phyloP scores from a whole-genome alignment of 2,113 vertebrate genomes.

The Hylia prasina region DNA sequence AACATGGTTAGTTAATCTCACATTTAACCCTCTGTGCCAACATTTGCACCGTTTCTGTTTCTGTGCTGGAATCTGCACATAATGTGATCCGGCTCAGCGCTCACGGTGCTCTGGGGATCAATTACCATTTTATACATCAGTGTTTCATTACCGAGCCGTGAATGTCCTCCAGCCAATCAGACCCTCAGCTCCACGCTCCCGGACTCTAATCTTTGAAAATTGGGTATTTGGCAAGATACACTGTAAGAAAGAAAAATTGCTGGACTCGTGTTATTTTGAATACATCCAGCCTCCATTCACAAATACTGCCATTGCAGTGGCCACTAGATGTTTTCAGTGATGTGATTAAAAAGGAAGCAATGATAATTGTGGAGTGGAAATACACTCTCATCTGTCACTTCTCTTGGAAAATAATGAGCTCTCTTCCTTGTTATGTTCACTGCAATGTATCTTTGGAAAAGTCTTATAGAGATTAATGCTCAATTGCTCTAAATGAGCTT shows the following conservation, averaged over 20 bases:
- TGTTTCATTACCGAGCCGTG: slow-evolving; percentile 48
- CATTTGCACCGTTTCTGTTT: slow-evolving; percentile 18
- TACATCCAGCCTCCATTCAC: slow-evolving; percentile 6
- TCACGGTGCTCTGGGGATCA: neutral
- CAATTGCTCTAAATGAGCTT: slow-evolving; percentile 47
- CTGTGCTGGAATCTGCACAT: neutral
- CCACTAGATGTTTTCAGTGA: neutral
- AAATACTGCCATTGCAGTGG: neutral
- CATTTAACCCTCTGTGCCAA: slow-evolving; percentile 20
- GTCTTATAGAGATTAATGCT: slow-evolving; percentile 37
- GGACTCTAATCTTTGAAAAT: slow-evolving; percentile 58
- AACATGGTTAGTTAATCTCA: neutral
- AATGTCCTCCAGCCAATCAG: slow-evolving; percentile 54
- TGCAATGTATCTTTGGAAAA: slow-evolving; percentile 11
- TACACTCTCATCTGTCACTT: slow-evolving; percentile 2
- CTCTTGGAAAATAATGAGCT: slow-evolving; percentile 38
- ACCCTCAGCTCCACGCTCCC: slow-evolving; percentile 6
- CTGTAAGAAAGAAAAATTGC: slow-evolving; percentile 1
- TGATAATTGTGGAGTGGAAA: neutral
- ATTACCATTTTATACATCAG: slow-evolving; percentile 64
- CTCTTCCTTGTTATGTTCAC: neutral
- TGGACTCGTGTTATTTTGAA: neutral
- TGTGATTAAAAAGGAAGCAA: neutral
- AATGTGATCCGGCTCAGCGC: slow-evolving; percentile 16
- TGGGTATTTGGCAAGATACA: slow-evolving; percentile 26